Evolutionary conservation across 2,113 vertebrate species (phyloP).

Genomic region (Phrynosoma blainvillii): DNA sequence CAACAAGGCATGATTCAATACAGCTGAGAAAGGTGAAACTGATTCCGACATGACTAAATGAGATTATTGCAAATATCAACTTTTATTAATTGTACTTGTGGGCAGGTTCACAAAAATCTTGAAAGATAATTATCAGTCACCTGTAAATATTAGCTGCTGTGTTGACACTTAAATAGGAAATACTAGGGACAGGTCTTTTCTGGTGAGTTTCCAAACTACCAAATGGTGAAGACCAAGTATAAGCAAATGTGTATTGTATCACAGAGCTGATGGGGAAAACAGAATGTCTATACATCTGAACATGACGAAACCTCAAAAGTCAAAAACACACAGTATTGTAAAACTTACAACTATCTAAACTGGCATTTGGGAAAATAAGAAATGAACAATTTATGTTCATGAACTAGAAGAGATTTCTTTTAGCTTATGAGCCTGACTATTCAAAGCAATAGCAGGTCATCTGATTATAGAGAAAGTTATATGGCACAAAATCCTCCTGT

Average conservation of each 20-base stretch:
- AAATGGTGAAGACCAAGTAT: accelerated
- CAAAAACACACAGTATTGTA: neutral
- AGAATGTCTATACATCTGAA: neutral
- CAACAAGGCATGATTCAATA: neutral
- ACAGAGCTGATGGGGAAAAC: neutral
- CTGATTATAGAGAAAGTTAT: neutral
- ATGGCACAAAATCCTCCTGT: neutral
- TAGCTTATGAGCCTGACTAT: neutral
- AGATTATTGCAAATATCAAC: neutral
- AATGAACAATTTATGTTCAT: neutral
- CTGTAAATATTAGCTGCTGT: neutral
- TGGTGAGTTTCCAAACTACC: neutral
- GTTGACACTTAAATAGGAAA: neutral
- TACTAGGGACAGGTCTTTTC: neutral
- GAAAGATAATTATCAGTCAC: neutral
- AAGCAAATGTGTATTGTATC: neutral
- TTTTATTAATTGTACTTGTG: neutral
- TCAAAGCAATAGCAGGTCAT: neutral
- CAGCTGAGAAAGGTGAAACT: neutral
- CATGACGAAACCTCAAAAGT: neutral
- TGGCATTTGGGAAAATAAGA: neutral
- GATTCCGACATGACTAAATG: neutral
- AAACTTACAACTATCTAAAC: neutral
- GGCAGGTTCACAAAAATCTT: neutral
- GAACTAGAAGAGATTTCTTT: neutral